Evolutionary conservation across 2,888 invertebrate species (phyloP), one percentile per base, ranked within the genome.

Genomic region (Lomographa bimaculata): DNA sequence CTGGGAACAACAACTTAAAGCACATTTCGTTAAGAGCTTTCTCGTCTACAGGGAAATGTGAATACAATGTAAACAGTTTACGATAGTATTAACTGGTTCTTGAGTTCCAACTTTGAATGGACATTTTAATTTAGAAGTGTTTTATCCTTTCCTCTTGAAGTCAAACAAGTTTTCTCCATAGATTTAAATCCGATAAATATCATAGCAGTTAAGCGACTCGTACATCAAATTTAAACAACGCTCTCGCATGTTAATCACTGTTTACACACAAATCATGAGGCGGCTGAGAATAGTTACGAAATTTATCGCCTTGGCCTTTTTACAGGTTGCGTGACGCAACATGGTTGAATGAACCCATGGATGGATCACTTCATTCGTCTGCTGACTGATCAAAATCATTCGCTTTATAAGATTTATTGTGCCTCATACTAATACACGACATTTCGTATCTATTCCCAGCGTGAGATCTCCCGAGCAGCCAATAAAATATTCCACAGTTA

Each of bases 341-440:
- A 7, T 37, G 40, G 54, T 57, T 61, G 52, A 59, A 55, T 46
- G 54, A 58, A 56, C 57, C 44, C 35, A 37, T 41, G 35, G 27
- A 18, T 46, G 50, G 32, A 41, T 41, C 40, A 27, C 33, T 37
- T 41, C 40, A 32, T 30, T 27, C 36, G 10, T 19, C 36, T 14
- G 26, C 23, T 20, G 43, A 43, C 34, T 39, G 44, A 44, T 44
- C 42, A 40, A 45, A 34, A 54, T 46, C 41, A 41, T 39, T 47
- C 46, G 43, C 38, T 42, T 44, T 46, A 46, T 46, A 41, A 42
- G 38, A 48, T 50, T 42, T 38, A 42, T 49, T 49, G 44, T 54
- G 25, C 38, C 28, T 45, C 35, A 43, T 45, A 47, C n/a, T n/a
- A n/a, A n/a, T 50, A 53, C 35, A 12, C 36, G 35, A 36, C 38